Evolutionary conservation across 2,113 vertebrate genomes (phyloP).

Genomic region (Microcebus griseorufus): DNA sequence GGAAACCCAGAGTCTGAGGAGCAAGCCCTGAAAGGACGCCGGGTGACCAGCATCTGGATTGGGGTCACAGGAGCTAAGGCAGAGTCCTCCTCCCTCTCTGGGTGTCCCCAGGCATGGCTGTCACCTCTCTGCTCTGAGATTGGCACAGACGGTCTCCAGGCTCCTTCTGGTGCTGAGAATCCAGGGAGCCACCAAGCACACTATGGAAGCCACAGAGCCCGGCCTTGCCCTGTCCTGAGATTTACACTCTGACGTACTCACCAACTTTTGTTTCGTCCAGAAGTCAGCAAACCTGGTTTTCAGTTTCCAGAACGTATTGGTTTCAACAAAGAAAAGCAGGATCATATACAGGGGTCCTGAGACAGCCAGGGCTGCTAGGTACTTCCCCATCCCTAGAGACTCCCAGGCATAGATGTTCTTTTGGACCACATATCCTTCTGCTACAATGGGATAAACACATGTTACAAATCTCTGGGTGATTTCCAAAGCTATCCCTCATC

Average conservation of each 20-base stretch:
- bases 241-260: neutral
- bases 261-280: slow-evolving; percentile 85
- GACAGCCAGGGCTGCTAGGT: slow-evolving; percentile 88
- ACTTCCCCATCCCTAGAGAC: slow-evolving; percentile 91
- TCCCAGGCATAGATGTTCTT: slow-evolving; percentile 93
- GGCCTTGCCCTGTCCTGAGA: neutral
- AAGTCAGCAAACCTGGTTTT: slow-evolving; percentile 81
- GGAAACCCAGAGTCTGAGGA: neutral
- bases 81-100: neutral
- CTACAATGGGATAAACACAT: neutral
- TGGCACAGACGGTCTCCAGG: neutral
- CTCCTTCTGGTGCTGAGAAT: neutral
- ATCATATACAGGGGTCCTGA: slow-evolving; percentile 89
- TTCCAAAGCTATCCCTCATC: neutral
- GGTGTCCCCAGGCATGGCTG: neutral
- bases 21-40: neutral
- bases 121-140: neutral
- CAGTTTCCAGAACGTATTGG: slow-evolving; percentile 86
- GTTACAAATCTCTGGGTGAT: neutral
- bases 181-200: neutral
- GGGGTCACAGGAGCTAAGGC: too few relatives aligned
- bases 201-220: neutral
- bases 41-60: neutral
- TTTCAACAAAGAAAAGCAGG: slow-evolving; percentile 92
- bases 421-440: slow-evolving; percentile 90